A percentile compares a stretch with the other conserved stretches of the same genome.
Conservation (phyloP, 2,113 vertebrate species). For the Gallinago undulata region DNA sequence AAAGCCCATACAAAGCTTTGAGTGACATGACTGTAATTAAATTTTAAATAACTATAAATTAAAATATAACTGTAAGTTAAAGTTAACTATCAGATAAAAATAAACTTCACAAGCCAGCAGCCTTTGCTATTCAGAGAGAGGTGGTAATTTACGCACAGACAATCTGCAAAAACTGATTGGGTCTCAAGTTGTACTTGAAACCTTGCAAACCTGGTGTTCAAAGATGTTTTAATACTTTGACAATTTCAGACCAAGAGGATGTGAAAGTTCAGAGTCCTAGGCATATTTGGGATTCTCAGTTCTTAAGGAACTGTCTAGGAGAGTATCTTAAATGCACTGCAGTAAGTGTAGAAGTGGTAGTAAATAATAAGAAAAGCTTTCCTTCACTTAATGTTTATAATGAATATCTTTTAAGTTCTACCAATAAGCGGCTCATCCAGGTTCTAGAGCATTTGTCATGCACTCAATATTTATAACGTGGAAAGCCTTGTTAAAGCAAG, state of each 20-base stretch:
- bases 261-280: not conserved
- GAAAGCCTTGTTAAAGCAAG: not conserved
- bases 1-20: slow-evolving; percentile 44
- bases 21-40: slow-evolving; percentile 63
- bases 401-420: not conserved
- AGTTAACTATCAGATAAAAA: slow-evolving; percentile 67
- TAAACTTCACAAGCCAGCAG: slow-evolving; percentile 54
- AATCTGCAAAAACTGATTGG: not conserved
- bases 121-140: slow-evolving; percentile 35
- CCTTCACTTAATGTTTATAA: not conserved
- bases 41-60: slow-evolving; percentile 68
- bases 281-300: not conserved
- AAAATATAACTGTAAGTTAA: slow-evolving; percentile 58
- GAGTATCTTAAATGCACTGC: not conserved
- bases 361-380: not conserved
- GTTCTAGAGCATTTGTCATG: not conserved
- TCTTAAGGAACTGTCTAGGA: not conserved
- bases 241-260: not conserved
- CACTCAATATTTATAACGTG: not conserved
- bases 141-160: slow-evolving; percentile 35
- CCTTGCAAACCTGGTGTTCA: not conserved
- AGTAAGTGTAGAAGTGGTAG: not conserved
- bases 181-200: not conserved
- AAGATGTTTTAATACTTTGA: not conserved
- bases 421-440: not conserved